A percentile compares a stretch with the other conserved stretches of the same genome.
phyloP scores from a whole-genome alignment of 1,140 invertebrate genomes.

The Microplitis mediator region DNA sequence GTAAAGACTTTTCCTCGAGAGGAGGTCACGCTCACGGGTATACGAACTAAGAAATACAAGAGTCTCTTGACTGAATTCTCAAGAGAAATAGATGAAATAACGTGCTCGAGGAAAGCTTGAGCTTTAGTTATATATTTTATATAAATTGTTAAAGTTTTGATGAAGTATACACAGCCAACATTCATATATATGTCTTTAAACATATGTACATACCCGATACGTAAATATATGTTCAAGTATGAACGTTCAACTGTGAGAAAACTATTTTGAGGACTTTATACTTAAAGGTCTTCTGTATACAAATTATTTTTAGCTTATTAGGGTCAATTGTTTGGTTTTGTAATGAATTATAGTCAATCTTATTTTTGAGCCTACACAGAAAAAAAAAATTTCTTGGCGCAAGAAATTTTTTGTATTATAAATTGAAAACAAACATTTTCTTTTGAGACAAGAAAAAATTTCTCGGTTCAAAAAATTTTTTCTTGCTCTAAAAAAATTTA shows the following conservation, averaged over 20 bases:
- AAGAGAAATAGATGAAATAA: not conserved
- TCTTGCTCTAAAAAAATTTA: too few species aligned
- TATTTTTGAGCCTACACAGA: too few species aligned
- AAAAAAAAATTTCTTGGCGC: too few species aligned
- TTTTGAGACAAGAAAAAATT: too few species aligned
- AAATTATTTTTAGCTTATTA: slow-evolving; percentile 50
- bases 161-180: not conserved
- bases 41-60: not conserved
- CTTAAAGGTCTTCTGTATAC: slow-evolving; percentile 38
- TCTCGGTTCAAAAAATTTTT: too few species aligned
- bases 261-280: slow-evolving; percentile 46
- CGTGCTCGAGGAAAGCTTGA: not conserved
- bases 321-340: slow-evolving; percentile 38
- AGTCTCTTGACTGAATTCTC: not conserved
- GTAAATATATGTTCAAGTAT: not conserved
- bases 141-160: slow-evolving; percentile 12
- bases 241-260: slow-evolving; percentile 42
- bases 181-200: slow-evolving; percentile 6
- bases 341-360: too few species aligned
- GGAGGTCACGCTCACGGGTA: too few species aligned
- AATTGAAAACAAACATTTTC: too few species aligned
- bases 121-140: not conserved
- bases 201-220: slow-evolving; percentile 23
- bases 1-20: too few species aligned
- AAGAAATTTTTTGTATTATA: too few species aligned